Evolutionary conservation across 2,888 invertebrate species (phyloP).

Genomic region (Nasonia oneida): DNA sequence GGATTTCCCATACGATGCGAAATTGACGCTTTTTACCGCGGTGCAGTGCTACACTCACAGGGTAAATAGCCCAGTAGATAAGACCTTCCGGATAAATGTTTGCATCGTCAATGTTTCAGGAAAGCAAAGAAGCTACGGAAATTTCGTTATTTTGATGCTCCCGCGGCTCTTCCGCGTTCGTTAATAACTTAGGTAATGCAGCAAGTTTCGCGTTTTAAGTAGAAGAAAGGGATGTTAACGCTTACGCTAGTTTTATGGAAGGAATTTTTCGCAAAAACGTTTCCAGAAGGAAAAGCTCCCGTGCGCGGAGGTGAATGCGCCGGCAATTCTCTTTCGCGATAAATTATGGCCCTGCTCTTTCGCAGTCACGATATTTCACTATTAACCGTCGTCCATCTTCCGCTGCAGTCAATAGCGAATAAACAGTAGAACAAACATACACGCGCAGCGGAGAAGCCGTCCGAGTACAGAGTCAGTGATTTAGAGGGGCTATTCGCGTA

Average conservation of each 20-base stretch:
- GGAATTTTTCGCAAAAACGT: too few species aligned
- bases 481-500: conserved; percentile 31
- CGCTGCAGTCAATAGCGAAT: conserved; percentile 9
- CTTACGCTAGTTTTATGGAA: too few species aligned
- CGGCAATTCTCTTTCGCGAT: neutral
- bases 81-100: conserved; percentile 28
- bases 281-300: neutral
- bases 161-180: too few species aligned
- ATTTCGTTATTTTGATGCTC: neutral
- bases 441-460: neutral
- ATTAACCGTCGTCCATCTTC: conserved; percentile 18
- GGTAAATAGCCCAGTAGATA: neutral
- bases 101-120: conserved; percentile 1
- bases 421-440: conserved; percentile 32
- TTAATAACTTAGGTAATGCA: neutral
- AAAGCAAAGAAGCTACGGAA: neutral
- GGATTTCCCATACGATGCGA: conserved; percentile 44
- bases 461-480: conserved; percentile 3
- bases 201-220: neutral
- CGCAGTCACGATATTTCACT: conserved; percentile 17
- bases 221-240: neutral
- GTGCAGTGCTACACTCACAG: neutral
- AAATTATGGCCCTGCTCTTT: neutral
- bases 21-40: conserved; percentile 24
- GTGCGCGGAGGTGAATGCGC: neutral